phyloP scores from a whole-genome alignment of 92 coral and sea anemone genomes.

The Bergia puertoricense region DNA sequence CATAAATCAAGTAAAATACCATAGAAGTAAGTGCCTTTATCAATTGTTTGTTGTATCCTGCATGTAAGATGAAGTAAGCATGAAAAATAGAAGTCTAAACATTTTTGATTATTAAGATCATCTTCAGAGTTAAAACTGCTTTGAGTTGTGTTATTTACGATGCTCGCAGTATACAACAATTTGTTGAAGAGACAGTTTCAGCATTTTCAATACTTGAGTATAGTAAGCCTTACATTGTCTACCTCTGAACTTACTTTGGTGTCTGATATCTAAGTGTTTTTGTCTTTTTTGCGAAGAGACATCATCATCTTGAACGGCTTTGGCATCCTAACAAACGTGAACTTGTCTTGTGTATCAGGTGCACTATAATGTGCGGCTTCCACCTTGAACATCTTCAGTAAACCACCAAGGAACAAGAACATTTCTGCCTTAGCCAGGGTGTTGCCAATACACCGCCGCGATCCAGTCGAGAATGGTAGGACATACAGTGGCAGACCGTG shows the following conservation, averaged over 20 bases:
- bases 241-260: background rate
- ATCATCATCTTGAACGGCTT: conserved; percentile 49
- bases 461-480: conserved; percentile 69
- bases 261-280: background rate
- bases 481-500: conserved; percentile 34
- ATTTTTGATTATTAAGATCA: too few relatives aligned
- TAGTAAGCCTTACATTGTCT: background rate
- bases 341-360: conserved; percentile 53
- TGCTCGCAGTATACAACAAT: background rate
- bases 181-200: background rate
- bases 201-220: background rate
- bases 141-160: too few relatives aligned
- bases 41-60: too few relatives aligned
- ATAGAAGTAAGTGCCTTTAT: too few relatives aligned
- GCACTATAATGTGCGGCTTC: conserved; percentile 2
- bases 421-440: conserved; percentile 68
- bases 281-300: background rate
- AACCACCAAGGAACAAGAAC: conserved; percentile 68
- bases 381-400: conserved; percentile 58
- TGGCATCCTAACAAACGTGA: conserved; percentile 61
- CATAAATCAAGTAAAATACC: too few relatives aligned
- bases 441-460: conserved; percentile 79
- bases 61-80: too few relatives aligned
- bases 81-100: too few relatives aligned
- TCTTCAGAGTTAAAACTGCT: too few relatives aligned